phyloP scores from a whole-genome alignment of 2,888 invertebrate species.

The Griposia aprilina region DNA sequence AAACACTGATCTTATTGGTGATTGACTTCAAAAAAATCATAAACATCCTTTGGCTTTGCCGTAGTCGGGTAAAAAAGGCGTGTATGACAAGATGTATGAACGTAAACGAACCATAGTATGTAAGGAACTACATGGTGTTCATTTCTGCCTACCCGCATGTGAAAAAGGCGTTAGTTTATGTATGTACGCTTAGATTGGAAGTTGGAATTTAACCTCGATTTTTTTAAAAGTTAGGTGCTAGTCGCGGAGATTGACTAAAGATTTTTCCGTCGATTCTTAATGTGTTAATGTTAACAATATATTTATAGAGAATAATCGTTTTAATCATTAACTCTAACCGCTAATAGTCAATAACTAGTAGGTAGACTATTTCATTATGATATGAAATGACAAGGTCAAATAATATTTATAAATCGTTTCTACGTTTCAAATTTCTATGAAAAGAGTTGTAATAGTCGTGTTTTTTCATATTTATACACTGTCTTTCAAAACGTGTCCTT shows the following conservation, averaged over 20 bases:
- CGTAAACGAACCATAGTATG: neutral
- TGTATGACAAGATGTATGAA: neutral
- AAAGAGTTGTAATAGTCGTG: neutral
- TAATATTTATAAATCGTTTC: slow-evolving; percentile 19
- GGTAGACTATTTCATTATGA: neutral
- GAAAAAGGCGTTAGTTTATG: neutral
- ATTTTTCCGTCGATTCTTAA: slow-evolving; percentile 8
- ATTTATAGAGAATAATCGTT: slow-evolving; percentile 4
- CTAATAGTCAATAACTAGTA: neutral
- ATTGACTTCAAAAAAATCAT: neutral
- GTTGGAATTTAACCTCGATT: too few relatives aligned
- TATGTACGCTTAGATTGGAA: slow-evolving; percentile 1
- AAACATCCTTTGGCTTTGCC: neutral
- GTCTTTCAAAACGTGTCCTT: slow-evolving; percentile 12
- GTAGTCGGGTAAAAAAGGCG: neutral
- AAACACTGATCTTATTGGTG: neutral
- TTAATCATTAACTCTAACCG: slow-evolving; percentile 4
- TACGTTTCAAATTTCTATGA: slow-evolving; percentile 1
- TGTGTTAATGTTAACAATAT: neutral
- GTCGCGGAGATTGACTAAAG: slow-evolving; percentile 11
- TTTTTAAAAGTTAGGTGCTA: slow-evolving; percentile 15
- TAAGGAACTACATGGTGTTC: neutral
- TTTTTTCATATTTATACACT: neutral
- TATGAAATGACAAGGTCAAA: neutral
- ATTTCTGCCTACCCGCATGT: neutral